Conservation (phyloP, 2,113 vertebrate species). For the Pterocles gutturalis region DNA sequence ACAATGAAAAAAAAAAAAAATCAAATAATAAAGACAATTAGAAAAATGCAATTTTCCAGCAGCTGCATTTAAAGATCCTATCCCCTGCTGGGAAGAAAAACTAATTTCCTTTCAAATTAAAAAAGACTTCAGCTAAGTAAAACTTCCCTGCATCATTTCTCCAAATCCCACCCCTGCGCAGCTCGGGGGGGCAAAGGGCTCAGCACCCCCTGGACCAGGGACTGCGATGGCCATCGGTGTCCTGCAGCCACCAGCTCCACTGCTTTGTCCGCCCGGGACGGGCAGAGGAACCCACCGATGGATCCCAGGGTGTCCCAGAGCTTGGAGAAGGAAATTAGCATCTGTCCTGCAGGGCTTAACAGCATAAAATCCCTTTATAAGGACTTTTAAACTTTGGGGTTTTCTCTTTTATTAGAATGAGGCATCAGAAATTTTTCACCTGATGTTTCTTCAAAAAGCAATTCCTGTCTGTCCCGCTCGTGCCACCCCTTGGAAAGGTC, state of each 20-base stretch:
- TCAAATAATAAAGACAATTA: neutral
- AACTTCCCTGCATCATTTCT: neutral
- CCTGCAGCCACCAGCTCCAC: neutral
- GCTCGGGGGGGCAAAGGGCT: rapidly evolving
- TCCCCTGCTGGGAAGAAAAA: neutral
- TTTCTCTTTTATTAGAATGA: neutral
- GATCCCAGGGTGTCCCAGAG: too few relatives aligned
- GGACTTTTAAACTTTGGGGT: neutral
- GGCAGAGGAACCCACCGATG: neutral
- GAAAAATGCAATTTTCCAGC: neutral
- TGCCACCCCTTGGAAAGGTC: neutral
- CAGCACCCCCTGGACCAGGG: neutral
- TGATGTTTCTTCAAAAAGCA: neutral
- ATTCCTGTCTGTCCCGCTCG: neutral
- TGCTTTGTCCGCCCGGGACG: neutral
- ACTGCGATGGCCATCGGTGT: rapidly evolving
- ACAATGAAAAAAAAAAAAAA: neutral
- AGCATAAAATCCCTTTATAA: neutral
- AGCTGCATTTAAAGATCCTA: neutral
- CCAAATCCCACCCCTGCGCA: neutral
- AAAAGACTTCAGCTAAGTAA: neutral
- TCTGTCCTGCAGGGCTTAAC: neutral
- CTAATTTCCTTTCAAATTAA: slow-evolving; percentile 6
- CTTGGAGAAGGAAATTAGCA: neutral
- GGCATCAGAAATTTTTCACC: neutral